phyloP scores from a whole-genome alignment of 1,140 invertebrate species.

The Orchesella cincta region DNA sequence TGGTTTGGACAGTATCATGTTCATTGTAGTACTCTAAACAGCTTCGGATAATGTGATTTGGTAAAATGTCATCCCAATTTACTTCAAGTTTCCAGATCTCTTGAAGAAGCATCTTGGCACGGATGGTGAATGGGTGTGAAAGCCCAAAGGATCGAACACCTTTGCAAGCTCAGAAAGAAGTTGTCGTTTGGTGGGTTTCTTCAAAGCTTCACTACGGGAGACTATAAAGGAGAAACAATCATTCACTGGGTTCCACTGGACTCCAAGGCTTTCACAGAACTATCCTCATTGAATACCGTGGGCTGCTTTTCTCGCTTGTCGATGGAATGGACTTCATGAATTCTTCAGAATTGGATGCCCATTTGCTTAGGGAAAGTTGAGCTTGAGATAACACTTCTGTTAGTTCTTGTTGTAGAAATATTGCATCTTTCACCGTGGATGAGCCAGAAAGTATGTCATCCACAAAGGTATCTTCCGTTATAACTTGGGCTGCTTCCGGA shows the following conservation, averaged over 20 bases:
- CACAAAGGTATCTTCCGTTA: neutral
- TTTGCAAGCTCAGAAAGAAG: conserved; percentile 37
- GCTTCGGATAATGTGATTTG: neutral
- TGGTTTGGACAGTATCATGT: neutral
- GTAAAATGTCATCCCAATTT: conserved; percentile 44
- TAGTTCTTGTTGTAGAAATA: neutral
- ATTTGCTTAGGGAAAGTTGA: conserved; percentile 2
- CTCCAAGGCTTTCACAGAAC: conserved; percentile 40
- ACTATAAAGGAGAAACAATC: conserved; percentile 35
- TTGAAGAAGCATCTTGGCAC: conserved; percentile 43
- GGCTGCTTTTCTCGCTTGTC: conserved; percentile 7
- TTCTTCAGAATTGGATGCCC: neutral
- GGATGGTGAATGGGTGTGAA: conserved; percentile 35
- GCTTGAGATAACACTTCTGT: neutral
- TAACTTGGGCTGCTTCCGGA: neutral
- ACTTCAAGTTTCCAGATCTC: conserved; percentile 44
- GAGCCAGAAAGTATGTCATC: neutral
- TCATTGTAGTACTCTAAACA: conserved; percentile 10
- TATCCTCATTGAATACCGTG: neutral
- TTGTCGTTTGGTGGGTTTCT: conserved; percentile 32
- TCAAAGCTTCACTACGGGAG: neutral
- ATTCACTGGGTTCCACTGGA: conserved; percentile 36
- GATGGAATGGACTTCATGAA: neutral
- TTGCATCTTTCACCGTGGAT: neutral
- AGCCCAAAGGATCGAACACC: conserved; percentile 46